These are phyloP conservation scores for Pygoscelis antarcticus DNA, from an alignment of 2,113 vertebrate species.

Conservation along the genomic window DNA sequence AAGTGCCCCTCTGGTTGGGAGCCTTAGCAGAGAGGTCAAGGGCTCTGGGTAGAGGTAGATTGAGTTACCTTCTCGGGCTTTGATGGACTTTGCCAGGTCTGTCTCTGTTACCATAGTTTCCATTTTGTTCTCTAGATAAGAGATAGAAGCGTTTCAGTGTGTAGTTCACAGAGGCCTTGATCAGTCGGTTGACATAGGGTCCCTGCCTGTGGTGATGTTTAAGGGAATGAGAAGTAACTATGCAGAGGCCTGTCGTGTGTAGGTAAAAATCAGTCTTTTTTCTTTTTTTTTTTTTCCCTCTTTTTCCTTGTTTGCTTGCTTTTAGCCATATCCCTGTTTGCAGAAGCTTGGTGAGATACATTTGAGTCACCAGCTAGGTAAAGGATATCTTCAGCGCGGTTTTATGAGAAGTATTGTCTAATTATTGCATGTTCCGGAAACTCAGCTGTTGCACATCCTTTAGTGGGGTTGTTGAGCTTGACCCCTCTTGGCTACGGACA, in stretches of 20 bases:
- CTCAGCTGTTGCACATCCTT: neutral
- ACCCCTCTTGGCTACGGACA: neutral
- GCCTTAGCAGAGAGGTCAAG: neutral
- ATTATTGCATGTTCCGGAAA: neutral
- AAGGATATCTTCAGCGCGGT: neutral
- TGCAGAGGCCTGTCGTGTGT: neutral
- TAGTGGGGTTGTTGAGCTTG: neutral
- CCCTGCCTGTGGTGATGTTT: slow-evolving; percentile 9
- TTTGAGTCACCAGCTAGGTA: neutral
- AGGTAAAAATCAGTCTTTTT: neutral
- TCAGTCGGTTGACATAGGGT: neutral
- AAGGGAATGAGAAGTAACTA: slow-evolving; percentile 17
- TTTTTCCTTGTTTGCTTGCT: neutral
- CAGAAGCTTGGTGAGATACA: neutral
- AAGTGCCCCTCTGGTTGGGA: neutral
- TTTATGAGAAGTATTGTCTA: neutral
- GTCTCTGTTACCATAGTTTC: slow-evolving; percentile 19
- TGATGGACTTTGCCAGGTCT: slow-evolving; percentile 15
- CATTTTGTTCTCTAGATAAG: slow-evolving; percentile 25
- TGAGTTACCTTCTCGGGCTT: slow-evolving; percentile 1
- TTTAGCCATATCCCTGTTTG: neutral
- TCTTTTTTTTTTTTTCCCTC: too few relatives aligned
- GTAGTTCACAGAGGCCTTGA: slow-evolving; percentile 13
- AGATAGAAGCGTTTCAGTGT: neutral
- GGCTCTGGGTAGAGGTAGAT: neutral